Percentiles rank a stretch among this genome's conserved stretches.
Evolutionary conservation across 2,888 invertebrate genomes (phyloP).

Genomic region (Chrysodeixis includens): DNA sequence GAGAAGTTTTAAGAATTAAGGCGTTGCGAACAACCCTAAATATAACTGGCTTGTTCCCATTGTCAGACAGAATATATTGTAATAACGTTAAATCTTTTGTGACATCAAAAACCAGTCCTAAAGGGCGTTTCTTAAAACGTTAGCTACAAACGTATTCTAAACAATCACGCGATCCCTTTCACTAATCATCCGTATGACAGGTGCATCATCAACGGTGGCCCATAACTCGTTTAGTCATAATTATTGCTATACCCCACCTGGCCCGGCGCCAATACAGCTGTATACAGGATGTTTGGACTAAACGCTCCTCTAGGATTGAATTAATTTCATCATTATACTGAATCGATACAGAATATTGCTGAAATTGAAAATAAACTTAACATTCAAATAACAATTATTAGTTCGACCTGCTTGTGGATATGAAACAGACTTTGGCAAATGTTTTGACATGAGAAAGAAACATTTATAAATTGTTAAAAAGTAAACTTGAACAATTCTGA

Average conservation of each 20-base stretch:
- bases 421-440: not conserved
- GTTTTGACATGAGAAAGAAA: no score
- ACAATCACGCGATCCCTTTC: conserved; percentile 27
- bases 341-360: conserved; percentile 7
- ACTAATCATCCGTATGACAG: conserved; percentile 48
- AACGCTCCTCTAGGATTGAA: conserved; percentile 36
- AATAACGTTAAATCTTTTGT: not conserved
- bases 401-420: not conserved
- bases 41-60: no score
- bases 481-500: no score
- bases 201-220: conserved; percentile 44
- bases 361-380: not conserved
- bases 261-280: conserved; percentile 39
- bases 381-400: not conserved
- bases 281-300: conserved; percentile 61
- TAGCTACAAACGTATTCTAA: not conserved
- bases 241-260: conserved; percentile 40
- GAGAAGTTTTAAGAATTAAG: no score
- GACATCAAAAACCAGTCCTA: not conserved
- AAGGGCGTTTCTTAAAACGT: not conserved
- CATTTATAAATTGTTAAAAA: no score
- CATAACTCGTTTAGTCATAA: conserved; percentile 48
- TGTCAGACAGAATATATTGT: no score
- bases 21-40: no score
- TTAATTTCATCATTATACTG: conserved; percentile 6